Conservation (phyloP, 2,888 invertebrate species). For the Noctua janthe region DNA sequence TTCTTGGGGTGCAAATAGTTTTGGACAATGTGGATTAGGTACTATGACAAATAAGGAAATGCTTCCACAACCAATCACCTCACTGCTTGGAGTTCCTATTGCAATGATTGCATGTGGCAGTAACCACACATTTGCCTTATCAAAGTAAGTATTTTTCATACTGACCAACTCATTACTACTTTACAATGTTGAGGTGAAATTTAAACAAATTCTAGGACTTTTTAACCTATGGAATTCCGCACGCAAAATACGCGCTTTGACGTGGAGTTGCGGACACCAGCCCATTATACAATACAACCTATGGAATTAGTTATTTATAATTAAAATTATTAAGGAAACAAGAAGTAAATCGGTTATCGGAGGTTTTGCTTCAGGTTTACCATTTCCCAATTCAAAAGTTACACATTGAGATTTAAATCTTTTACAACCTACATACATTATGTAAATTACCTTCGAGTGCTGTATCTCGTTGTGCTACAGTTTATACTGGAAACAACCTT, state of each 20-base stretch:
- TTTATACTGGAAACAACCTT: neutral
- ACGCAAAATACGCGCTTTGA: no score
- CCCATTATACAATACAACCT: no score
- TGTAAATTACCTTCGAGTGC: constrained; percentile 4
- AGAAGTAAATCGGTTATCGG: neutral
- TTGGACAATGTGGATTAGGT: constrained; percentile 96
- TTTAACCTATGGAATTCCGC: neutral
- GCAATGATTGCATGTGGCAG: constrained; percentile 95
- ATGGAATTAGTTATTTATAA: no score
- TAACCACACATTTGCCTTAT: constrained; percentile 94
- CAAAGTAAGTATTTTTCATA: constrained; percentile 89
- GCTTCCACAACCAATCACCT: constrained; percentile 92
- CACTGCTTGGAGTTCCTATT: constrained; percentile 94
- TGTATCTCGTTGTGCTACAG: constrained; percentile 11
- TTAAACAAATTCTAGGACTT: neutral
- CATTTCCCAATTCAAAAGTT: neutral
- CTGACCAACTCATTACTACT: neutral
- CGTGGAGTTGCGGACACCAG: no score
- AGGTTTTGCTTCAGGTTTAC: neutral
- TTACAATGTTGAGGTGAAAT: no score
- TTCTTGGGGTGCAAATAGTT: constrained; percentile 95
- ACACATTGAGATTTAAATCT: neutral
- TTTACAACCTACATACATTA: neutral
- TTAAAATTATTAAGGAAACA: no score
- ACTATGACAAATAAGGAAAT: constrained; percentile 89